phyloP scores from a whole-genome alignment of 2,797 vertebrate species.

The Orestias chungarensis region DNA sequence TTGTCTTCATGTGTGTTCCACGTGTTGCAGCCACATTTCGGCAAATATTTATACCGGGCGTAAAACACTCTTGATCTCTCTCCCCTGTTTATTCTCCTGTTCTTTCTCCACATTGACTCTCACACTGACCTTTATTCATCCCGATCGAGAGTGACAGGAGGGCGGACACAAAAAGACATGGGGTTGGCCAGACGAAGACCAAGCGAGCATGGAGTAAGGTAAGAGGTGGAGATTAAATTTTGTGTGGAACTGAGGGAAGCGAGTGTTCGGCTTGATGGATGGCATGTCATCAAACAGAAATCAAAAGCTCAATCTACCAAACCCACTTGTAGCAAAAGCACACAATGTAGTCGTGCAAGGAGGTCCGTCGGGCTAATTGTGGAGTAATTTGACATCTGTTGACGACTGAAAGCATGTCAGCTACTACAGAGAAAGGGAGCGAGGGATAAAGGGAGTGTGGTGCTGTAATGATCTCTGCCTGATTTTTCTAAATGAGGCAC shows the following conservation, averaged over 20 bases:
- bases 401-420: conserved; percentile 72
- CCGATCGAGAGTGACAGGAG: conserved; percentile 75
- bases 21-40: conserved; percentile 82
- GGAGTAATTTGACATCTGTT: conserved; percentile 79
- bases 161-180: conserved; percentile 51
- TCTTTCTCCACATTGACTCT: conserved; percentile 73
- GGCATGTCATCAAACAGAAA: conserved; percentile 74
- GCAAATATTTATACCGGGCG: conserved; percentile 85
- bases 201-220: conserved; percentile 58
- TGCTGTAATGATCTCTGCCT: conserved; percentile 70
- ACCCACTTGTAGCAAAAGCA: conserved; percentile 58
- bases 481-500: conserved; percentile 77
- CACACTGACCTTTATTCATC: conserved; percentile 77
- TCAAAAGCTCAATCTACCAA: conserved; percentile 68
- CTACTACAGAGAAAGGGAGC: conserved; percentile 56
- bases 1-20: conserved; percentile 83
- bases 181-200: conserved; percentile 52
- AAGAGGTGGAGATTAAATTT: conserved; percentile 45
- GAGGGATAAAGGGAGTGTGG: conserved; percentile 30
- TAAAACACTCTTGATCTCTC: conserved; percentile 85
- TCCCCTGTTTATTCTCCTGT: conserved; percentile 83
- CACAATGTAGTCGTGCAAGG: conserved; percentile 61
- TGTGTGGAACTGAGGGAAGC: conserved; percentile 27
- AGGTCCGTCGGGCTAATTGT: conserved; percentile 74
- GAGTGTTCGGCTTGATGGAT: conserved; percentile 68